Evolutionary conservation across 2,113 vertebrate species (phyloP), one percentile per base, ranked within the genome.

Genomic region (Brienomyrus longianalis): DNA sequence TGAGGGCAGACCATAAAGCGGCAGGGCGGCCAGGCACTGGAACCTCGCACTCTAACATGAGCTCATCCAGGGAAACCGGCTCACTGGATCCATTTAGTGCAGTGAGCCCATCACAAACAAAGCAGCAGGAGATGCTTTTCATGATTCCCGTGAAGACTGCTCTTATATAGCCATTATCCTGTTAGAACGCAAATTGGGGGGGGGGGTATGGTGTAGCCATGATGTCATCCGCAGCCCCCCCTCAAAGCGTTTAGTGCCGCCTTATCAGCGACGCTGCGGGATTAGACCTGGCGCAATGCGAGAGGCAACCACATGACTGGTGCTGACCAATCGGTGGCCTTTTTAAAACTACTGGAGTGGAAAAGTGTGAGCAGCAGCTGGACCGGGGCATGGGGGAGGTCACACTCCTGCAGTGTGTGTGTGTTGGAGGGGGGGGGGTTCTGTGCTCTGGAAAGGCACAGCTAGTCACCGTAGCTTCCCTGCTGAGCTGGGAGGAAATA

Each of bases 401-500:
- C 15, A 13, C 39, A 62, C 43, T 51, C 86, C 90, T 91, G 17
- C 4, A 89, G 88, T 70, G 88, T 90, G 85, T 39, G 39, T 52
- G 51, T 52, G 15, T 52, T 13, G 4, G 51, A 0, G 17, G 43
- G 19, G 11, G 50, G 48, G 80, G 80, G 51, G 50, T 86, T 77
- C 83, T 83, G 91, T 31, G 89, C 91, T 91, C 93, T 92, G 77
- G 11, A 89, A 95, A 91, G 77, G 92, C 93, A 93, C 88, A 92
- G 87, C 92, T 95, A 93, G 93, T 56, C 5, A 86, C 88, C 90
- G 17, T 11, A 3, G 92, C 93, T 92, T 95, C 93, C 94, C 94
- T 94, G 93, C 95, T 93, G 94, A 0, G 89, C 94, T 94, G 95
- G 93, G 70, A 96, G 94, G 95, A 96, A 96, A 96, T 94, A 95